phyloP scores from a whole-genome alignment of 37 sponge, comb jelly and placozoan species.

The Diacarnus erythraeanus region DNA sequence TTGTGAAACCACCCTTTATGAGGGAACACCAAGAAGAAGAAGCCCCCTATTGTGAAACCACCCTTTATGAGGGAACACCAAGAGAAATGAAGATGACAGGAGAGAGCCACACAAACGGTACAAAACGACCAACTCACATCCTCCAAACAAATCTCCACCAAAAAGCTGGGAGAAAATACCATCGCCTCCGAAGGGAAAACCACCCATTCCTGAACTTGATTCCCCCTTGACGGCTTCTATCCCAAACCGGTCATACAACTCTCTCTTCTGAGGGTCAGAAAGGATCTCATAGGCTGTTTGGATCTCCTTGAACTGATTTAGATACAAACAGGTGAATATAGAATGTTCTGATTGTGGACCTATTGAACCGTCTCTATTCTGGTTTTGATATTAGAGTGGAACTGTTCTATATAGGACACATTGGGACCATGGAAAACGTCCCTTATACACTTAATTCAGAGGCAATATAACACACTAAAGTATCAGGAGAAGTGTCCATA shows the following conservation, averaged over 20 bases:
- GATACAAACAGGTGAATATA: background rate
- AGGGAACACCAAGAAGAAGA: background rate
- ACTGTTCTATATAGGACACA: too few species aligned
- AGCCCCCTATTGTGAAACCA: too few species aligned
- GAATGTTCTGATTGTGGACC: too few species aligned
- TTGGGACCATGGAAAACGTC: too few species aligned
- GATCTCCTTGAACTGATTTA: conserved; percentile 69
- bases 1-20: background rate
- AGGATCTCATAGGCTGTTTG: conserved; percentile 77
- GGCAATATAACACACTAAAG: too few species aligned
- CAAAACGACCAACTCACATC: conserved; percentile 22
- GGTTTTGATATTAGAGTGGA: too few species aligned
- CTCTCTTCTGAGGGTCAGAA: conserved; percentile 74
- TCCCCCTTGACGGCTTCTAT: conserved; percentile 60
- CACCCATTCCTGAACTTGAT: conserved; percentile 23
- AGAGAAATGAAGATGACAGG: background rate
- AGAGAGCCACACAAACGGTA: background rate
- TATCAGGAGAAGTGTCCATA: too few species aligned
- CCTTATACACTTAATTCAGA: too few species aligned
- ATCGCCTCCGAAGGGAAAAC: conserved; percentile 39
- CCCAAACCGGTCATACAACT: conserved; percentile 76
- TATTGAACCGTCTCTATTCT: too few species aligned
- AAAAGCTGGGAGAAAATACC: conserved; percentile 59
- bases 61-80: too few species aligned
- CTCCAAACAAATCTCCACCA: conserved; percentile 44